These are phyloP conservation scores for Collichthys lucidus DNA, from an alignment of 2,113 vertebrate species.

Conservation along the genomic window DNA sequence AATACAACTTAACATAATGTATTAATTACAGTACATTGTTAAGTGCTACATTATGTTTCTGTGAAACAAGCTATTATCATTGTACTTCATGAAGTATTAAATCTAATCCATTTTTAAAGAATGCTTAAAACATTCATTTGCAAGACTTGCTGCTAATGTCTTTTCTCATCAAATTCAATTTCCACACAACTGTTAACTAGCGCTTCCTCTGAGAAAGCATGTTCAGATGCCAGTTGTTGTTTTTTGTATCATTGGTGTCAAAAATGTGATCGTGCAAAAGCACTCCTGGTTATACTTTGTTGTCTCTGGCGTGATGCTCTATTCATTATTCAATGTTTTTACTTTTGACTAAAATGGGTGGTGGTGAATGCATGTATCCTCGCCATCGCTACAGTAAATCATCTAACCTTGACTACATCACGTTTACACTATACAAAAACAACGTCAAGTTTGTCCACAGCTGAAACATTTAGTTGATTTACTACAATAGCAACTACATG, in stretches of 20 bases:
- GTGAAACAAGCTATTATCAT: constrained; percentile 82
- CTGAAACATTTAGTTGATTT: neutral
- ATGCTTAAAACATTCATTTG: constrained; percentile 83
- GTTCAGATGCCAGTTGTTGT: constrained; percentile 8
- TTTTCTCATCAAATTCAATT: constrained; percentile 73
- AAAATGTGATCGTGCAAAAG: neutral
- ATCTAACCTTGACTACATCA: neutral
- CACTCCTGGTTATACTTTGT: neutral
- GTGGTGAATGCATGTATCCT: neutral
- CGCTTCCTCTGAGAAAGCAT: constrained; percentile 25
- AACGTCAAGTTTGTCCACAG: neutral
- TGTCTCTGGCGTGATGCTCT: neutral
- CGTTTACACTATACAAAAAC: neutral
- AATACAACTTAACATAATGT: constrained; percentile 81
- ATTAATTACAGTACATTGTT: constrained; percentile 84
- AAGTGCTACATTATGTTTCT: constrained; percentile 75
- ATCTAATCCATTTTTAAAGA: constrained; percentile 83
- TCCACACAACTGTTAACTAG: constrained; percentile 57
- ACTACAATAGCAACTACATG: too few relatives aligned
- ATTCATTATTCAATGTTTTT: neutral
- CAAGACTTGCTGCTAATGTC: constrained; percentile 74
- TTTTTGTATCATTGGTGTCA: neutral
- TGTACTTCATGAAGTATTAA: constrained; percentile 84
- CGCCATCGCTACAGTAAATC: neutral
- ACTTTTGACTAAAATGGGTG: neutral